Conservation (phyloP, 2,113 vertebrate species). For the Galbula dea region DNA sequence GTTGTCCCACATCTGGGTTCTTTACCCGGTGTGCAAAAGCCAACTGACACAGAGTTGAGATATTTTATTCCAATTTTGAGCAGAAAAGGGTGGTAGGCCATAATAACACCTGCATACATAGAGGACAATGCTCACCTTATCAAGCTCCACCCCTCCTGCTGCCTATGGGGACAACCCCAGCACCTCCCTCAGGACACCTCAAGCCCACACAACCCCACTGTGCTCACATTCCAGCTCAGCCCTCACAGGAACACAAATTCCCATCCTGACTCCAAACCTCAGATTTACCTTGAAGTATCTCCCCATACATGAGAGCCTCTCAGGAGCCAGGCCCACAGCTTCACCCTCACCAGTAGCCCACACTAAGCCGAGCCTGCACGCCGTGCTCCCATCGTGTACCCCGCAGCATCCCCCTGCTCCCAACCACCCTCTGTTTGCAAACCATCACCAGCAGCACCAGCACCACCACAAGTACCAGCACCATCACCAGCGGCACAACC, state of each 20-base stretch:
- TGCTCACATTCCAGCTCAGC: neutral
- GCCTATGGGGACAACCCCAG: neutral
- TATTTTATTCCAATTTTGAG: too few relatives aligned
- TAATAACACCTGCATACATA: neutral
- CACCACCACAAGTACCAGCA: too few relatives aligned
- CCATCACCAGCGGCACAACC: too few relatives aligned
- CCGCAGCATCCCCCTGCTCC: too few relatives aligned
- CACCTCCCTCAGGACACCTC: neutral
- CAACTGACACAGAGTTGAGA: too few relatives aligned
- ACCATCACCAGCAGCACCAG: too few relatives aligned
- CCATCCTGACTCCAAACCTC: neutral
- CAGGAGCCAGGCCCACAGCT: neutral
- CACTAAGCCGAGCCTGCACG: too few relatives aligned
- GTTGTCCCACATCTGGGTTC: too few relatives aligned
- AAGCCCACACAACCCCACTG: neutral
- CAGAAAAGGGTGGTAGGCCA: too few relatives aligned
- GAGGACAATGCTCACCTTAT: too few relatives aligned
- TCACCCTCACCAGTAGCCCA: neutral
- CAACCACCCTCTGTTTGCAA: neutral
- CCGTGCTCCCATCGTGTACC: neutral
- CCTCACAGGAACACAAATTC: fast-evolving
- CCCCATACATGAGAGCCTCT: neutral
- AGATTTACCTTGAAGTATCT: neutral
- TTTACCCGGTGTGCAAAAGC: too few relatives aligned
- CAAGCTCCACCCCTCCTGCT: neutral